These are phyloP conservation scores for Haemorhous mexicanus DNA, from an alignment of 2,113 vertebrate genomes.

Conservation along the genomic window DNA sequence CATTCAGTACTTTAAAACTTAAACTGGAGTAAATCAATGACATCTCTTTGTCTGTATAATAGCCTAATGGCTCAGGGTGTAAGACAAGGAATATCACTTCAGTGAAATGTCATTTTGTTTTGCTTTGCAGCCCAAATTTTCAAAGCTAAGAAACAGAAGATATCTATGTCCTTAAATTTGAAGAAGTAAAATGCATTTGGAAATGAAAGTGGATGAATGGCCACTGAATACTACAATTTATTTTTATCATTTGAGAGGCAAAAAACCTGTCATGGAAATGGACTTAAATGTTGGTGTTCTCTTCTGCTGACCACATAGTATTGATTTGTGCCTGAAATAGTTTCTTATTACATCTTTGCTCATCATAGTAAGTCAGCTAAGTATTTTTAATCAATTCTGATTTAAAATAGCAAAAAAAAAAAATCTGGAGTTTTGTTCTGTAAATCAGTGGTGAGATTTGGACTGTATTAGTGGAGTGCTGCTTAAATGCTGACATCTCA, in stretches of 20 bases:
- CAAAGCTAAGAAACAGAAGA: background rate
- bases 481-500: accelerated
- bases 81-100: background rate
- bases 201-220: background rate
- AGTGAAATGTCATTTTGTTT: background rate
- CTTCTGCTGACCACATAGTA: background rate
- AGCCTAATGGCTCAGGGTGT: background rate
- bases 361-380: background rate
- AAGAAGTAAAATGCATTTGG: background rate
- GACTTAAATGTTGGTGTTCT: background rate
- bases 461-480: background rate
- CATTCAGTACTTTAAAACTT: background rate
- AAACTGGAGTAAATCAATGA: background rate
- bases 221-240: background rate
- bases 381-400: background rate
- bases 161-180: background rate
- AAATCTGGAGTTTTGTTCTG: background rate
- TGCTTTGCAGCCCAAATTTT: background rate
- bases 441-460: background rate
- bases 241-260: background rate
- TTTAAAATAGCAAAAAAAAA: background rate
- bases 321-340: background rate
- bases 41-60: background rate
- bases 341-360: background rate
- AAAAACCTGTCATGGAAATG: background rate